Conservation (phyloP, 23 tunicate genomes). For the Diplosoma virens region DNA sequence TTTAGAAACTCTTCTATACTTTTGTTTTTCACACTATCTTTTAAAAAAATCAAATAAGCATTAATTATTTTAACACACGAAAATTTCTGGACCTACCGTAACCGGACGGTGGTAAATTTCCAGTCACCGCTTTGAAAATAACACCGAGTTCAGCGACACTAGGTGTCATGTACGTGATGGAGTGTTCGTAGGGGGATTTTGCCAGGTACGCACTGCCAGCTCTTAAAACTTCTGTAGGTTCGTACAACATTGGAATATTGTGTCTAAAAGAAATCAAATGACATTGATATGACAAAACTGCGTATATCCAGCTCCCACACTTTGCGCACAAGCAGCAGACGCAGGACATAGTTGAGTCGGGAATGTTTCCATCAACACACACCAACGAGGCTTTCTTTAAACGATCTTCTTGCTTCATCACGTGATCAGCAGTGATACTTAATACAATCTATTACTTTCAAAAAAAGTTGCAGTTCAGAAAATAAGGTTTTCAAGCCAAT, state of each 20-base stretch:
- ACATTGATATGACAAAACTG: no score
- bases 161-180: constrained; percentile 65
- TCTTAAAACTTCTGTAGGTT: constrained; percentile 66
- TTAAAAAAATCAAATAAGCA: no score
- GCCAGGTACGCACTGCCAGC: constrained; percentile 51
- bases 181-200: background rate
- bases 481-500: background rate
- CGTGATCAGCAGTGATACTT: constrained; percentile 6
- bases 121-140: constrained; percentile 45
- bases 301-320: constrained; percentile 25
- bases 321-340: constrained; percentile 52
- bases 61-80: background rate
- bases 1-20: no score
- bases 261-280: no score
- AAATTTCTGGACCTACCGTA: background rate
- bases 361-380: constrained; percentile 77
- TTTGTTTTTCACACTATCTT: no score
- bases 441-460: background rate
- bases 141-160: constrained; percentile 51
- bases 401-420: constrained; percentile 36
- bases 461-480: background rate
- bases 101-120: background rate
- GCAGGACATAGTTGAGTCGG: constrained; percentile 32
- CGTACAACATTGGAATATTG: constrained; percentile 39
- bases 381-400: constrained; percentile 46